Percentiles rank a stretch among this genome's conserved stretches.
These are phyloP conservation scores for Lagorchestes hirsutus DNA, from an alignment of 2,797 vertebrate species.

Conservation along the genomic window DNA sequence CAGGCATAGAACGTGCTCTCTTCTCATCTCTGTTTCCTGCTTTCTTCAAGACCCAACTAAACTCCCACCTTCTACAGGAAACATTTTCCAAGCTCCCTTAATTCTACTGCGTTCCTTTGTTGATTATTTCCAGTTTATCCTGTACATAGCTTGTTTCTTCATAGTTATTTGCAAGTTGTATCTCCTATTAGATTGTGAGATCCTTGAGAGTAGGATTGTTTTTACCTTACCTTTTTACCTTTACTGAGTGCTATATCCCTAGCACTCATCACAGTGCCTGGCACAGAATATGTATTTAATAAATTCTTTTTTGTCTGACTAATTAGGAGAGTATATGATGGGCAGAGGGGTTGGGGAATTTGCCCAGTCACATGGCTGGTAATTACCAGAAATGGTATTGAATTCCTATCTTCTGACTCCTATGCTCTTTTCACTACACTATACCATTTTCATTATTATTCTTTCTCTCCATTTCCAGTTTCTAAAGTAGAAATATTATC, in stretches of 20 bases:
- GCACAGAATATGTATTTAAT: neutral
- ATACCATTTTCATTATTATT: neutral
- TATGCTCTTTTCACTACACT: neutral
- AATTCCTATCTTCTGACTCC: neutral
- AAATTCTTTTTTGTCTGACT: neutral
- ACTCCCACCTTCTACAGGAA: neutral
- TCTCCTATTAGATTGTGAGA: neutral
- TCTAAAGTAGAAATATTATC: slow-evolving; percentile 2
- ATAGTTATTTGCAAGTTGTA: neutral
- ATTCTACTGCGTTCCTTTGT: neutral
- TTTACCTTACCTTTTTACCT: neutral
- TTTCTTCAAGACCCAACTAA: no score
- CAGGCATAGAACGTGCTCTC: neutral
- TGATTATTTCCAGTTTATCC: neutral
- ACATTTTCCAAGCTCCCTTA: neutral
- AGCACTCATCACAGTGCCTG: neutral
- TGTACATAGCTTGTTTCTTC: neutral
- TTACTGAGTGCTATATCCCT: no score
- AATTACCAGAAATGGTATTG: neutral
- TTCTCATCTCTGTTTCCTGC: no score
- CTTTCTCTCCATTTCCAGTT: neutral
- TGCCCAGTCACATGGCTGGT: neutral
- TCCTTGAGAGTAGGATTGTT: neutral
- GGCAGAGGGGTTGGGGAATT: neutral
- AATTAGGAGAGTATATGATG: neutral